These are phyloP conservation scores for Anoplolepis gracilipes DNA, from an alignment of 1,140 invertebrate species.

Conservation along the genomic window DNA sequence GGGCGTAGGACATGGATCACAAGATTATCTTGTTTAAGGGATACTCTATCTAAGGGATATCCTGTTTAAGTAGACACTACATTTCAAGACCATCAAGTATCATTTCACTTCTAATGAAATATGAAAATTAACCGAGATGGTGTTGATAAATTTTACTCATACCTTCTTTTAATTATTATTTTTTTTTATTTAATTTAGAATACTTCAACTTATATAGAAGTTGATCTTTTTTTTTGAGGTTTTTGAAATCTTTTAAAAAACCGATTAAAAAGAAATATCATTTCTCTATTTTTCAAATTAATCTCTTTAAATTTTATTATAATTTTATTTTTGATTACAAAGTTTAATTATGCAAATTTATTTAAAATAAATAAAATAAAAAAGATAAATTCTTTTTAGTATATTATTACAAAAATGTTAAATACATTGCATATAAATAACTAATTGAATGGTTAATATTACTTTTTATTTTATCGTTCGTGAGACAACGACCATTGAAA, in stretches of 20 bases:
- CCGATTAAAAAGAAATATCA: not conserved
- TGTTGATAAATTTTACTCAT: not conserved
- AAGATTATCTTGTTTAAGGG: conserved; percentile 57
- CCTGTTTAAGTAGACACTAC: conserved; percentile 32
- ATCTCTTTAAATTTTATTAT: not conserved
- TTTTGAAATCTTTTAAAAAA: not conserved
- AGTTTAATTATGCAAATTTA: no score
- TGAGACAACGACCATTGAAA: conserved; percentile 43
- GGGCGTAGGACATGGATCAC: conserved; percentile 67
- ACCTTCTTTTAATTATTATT: not conserved
- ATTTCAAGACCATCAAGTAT: conserved; percentile 29
- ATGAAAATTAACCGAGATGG: not conserved
- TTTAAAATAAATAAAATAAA: not conserved
- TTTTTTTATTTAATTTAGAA: not conserved
- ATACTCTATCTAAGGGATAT: conserved; percentile 38
- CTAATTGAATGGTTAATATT: conserved; percentile 37
- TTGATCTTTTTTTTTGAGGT: not conserved
- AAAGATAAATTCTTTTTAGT: not conserved
- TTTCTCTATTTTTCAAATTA: not conserved
- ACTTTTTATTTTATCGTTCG: conserved; percentile 49
- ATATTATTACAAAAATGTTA: conserved; percentile 15
- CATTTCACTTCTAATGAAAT: conserved; percentile 30
- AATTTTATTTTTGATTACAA: no score
- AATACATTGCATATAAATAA: conserved; percentile 3
- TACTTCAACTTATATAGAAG: not conserved